A percentile compares a stretch with the other conserved stretches of the same genome.
Evolutionary conservation across 2,888 invertebrate genomes (phyloP).

Genomic region (Corbicula japonica): DNA sequence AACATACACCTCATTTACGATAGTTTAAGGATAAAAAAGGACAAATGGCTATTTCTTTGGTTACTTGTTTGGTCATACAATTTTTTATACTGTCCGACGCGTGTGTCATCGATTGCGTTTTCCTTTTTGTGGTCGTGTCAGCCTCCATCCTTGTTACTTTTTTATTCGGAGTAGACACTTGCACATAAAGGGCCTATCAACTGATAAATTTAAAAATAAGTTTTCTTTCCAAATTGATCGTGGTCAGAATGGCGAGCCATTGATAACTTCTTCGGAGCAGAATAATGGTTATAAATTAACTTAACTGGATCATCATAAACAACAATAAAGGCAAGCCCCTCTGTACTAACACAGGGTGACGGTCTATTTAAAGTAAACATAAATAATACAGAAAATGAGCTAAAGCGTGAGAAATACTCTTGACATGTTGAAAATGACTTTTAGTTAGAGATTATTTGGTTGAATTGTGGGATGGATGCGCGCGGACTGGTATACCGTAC

Average conservation of each 20-base stretch:
- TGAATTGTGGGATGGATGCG: constrained; percentile 31
- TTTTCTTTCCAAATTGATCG: too few species aligned
- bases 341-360: constrained; percentile 32
- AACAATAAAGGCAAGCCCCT: constrained; percentile 26
- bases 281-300: constrained; percentile 37
- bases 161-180: too few species aligned
- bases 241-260: too few species aligned
- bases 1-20: constrained; percentile 21
- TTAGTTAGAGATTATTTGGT: constrained; percentile 26
- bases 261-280: constrained; percentile 17
- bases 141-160: too few species aligned
- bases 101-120: too few species aligned
- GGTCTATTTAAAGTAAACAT: constrained; percentile 57
- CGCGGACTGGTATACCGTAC: constrained; percentile 20
- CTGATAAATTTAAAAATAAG: too few species aligned
- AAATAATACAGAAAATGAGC: constrained; percentile 31
- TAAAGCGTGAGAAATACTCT: constrained; percentile 38
- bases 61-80: too few species aligned
- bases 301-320: constrained; percentile 49
- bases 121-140: too few species aligned
- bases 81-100: too few species aligned
- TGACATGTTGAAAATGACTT: constrained; percentile 22
- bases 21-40: too few species aligned
- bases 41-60: too few species aligned
- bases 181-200: too few species aligned